Percentiles rank a stretch among this genome's conserved stretches.
Evolutionary conservation across 2,888 invertebrate species (phyloP).

Genomic region (Cheilosia vulpina): DNA sequence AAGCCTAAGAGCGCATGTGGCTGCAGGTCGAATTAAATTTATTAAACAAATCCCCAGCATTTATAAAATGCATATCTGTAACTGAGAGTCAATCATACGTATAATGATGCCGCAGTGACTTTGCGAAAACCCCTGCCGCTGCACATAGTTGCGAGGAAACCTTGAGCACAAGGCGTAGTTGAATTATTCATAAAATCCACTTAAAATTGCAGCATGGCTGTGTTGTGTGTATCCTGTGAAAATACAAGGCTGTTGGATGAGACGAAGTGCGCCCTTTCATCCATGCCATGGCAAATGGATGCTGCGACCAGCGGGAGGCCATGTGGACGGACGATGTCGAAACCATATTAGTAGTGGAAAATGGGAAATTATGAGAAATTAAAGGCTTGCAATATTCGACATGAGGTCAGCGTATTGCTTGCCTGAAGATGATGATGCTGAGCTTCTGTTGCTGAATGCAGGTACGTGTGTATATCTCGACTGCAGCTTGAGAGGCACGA

Average conservation of each 20-base stretch:
- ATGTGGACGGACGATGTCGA: constrained; percentile 31
- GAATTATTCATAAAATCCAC: constrained; percentile 74
- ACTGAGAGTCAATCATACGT: constrained; percentile 65
- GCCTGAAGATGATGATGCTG: neutral
- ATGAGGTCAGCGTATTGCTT: constrained; percentile 71
- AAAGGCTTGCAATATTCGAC: constrained; percentile 74
- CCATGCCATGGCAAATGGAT: constrained; percentile 36
- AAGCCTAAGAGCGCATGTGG: constrained; percentile 23
- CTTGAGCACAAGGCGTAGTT: constrained; percentile 70
- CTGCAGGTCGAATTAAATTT: constrained; percentile 52
- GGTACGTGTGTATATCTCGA: neutral
- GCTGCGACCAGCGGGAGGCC: neutral
- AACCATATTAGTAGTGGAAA: constrained; percentile 72
- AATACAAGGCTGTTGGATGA: constrained; percentile 60
- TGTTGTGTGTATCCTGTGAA: constrained; percentile 58
- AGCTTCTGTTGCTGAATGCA: constrained; percentile 15
- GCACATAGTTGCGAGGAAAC: constrained; percentile 23
- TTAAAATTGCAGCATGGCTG: constrained; percentile 72
- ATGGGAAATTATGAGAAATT: constrained; percentile 74
- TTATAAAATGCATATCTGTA: constrained; percentile 43
- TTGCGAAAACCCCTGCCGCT: constrained; percentile 22
- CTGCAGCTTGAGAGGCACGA: constrained; percentile 42
- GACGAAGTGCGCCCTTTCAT: constrained; percentile 55
- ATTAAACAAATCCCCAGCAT: constrained; percentile 54
- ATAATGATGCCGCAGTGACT: constrained; percentile 69